Evolutionary conservation across 2,888 invertebrate genomes (phyloP).

Genomic region (Halictus ligatus): DNA sequence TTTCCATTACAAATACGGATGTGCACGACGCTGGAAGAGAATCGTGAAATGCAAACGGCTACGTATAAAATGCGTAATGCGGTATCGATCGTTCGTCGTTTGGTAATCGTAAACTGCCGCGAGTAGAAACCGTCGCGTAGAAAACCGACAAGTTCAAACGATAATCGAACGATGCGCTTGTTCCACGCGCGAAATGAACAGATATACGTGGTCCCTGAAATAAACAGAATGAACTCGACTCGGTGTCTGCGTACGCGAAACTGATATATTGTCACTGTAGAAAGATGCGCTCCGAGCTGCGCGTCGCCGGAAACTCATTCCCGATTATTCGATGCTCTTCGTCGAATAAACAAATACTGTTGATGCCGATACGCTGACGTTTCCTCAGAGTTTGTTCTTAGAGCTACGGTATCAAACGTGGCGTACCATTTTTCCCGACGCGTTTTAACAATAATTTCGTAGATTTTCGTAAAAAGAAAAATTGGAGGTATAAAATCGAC

Average conservation of each 20-base stretch:
- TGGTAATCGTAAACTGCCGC: conserved; percentile 33
- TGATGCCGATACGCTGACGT: conserved; percentile 9
- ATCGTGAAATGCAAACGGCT: conserved; percentile 41
- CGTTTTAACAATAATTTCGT: conserved; percentile 63
- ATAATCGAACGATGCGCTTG: conserved; percentile 38
- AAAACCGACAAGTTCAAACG: conserved; percentile 23
- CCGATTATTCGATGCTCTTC: conserved; percentile 55
- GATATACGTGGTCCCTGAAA: conserved; percentile 64
- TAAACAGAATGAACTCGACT: conserved; percentile 53
- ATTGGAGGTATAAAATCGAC: conserved; percentile 63
- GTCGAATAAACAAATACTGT: conserved; percentile 69
- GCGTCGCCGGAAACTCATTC: conserved; percentile 27
- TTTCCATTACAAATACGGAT: conserved; percentile 19
- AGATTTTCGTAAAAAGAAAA: conserved; percentile 65
- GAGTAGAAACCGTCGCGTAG: conserved; percentile 16
- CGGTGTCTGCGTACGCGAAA: not conserved
- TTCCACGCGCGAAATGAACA: conserved; percentile 48
- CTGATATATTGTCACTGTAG: not conserved
- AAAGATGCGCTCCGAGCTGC: conserved; percentile 19
- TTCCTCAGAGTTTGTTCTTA: conserved; percentile 63
- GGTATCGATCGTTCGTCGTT: conserved; percentile 24
- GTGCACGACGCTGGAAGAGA: conserved; percentile 13
- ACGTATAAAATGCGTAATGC: conserved; percentile 27
- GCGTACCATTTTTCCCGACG: conserved; percentile 48
- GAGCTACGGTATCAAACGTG: conserved; percentile 58